Conservation (phyloP, 2,888 invertebrate genomes). For the Acleris literana region DNA sequence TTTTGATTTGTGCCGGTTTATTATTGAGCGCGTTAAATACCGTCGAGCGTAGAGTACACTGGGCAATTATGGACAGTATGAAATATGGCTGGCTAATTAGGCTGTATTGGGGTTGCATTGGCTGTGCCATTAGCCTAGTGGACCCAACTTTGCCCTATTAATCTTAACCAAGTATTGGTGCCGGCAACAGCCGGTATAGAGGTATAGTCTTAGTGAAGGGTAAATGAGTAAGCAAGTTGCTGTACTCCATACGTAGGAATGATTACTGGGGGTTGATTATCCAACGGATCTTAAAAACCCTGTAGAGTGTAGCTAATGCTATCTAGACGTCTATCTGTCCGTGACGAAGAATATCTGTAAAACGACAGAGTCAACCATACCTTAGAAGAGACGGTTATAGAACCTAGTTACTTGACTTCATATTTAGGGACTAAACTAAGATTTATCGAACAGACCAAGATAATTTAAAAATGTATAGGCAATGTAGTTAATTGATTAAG, state of each 20-base stretch:
- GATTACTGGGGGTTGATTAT: neutral
- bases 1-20: too few relatives aligned
- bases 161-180: conserved; percentile 12
- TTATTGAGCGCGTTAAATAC: conserved; percentile 6
- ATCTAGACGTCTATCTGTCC: too few relatives aligned
- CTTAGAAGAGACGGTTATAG: too few relatives aligned
- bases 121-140: conserved; percentile 23
- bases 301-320: too few relatives aligned
- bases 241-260: neutral
- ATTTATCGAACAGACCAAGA: too few relatives aligned
- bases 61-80: conserved; percentile 12
- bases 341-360: too few relatives aligned
- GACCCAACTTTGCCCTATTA: conserved; percentile 31
- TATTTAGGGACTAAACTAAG: too few relatives aligned
- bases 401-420: too few relatives aligned
- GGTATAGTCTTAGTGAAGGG: neutral
- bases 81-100: conserved; percentile 33
- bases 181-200: conserved; percentile 11
- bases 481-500: too few relatives aligned
- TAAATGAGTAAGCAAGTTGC: neutral
- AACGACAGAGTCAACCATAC: too few relatives aligned
- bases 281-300: too few relatives aligned
- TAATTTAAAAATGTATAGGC: too few relatives aligned
- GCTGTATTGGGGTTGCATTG: conserved; percentile 25
- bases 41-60: neutral